Conservation (phyloP, 2,888 invertebrate genomes). For the Brachynemurus nebulosus region DNA sequence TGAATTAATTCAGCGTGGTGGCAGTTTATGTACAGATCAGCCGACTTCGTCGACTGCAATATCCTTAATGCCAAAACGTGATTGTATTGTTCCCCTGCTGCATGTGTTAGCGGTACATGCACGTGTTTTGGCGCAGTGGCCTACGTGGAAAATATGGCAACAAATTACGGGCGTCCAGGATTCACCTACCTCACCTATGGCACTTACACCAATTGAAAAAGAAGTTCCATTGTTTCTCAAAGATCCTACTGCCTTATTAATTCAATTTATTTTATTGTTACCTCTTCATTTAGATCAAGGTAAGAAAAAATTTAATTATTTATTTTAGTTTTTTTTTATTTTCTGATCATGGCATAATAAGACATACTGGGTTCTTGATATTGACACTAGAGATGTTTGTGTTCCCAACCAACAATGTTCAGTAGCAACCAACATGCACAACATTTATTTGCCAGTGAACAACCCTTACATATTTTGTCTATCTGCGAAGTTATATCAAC, state of each 20-base stretch:
- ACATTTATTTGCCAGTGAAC: too few relatives aligned
- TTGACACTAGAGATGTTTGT: too few relatives aligned
- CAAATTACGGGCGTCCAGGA: slow-evolving; percentile 35
- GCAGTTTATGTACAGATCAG: slow-evolving; percentile 42
- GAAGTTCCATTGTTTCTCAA: slow-evolving; percentile 74
- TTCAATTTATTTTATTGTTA: slow-evolving; percentile 75
- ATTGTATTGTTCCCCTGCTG: slow-evolving; percentile 75
- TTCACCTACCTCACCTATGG: slow-evolving; percentile 21
- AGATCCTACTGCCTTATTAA: slow-evolving; percentile 73
- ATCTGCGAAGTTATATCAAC: too few relatives aligned
- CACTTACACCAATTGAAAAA: slow-evolving; percentile 32
- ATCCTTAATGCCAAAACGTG: slow-evolving; percentile 59
- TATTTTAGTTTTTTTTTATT: background rate
- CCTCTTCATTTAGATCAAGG: slow-evolving; percentile 78
- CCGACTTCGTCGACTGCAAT: slow-evolving; percentile 31
- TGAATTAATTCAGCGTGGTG: slow-evolving; percentile 82
- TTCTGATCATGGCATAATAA: too few relatives aligned
- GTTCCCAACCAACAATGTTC: too few relatives aligned
- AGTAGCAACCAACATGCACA: too few relatives aligned
- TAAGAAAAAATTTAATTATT: slow-evolving; percentile 32
- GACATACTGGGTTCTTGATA: too few relatives aligned
- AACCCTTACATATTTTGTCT: too few relatives aligned
- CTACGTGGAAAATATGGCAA: slow-evolving; percentile 43
- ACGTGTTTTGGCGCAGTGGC: slow-evolving; percentile 51
- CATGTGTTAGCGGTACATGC: slow-evolving; percentile 81